A percentile compares a stretch with the other conserved stretches of the same genome.
Conservation (phyloP, 64 coral and sea anemone species). For the Pocillopora verrucosa region DNA sequence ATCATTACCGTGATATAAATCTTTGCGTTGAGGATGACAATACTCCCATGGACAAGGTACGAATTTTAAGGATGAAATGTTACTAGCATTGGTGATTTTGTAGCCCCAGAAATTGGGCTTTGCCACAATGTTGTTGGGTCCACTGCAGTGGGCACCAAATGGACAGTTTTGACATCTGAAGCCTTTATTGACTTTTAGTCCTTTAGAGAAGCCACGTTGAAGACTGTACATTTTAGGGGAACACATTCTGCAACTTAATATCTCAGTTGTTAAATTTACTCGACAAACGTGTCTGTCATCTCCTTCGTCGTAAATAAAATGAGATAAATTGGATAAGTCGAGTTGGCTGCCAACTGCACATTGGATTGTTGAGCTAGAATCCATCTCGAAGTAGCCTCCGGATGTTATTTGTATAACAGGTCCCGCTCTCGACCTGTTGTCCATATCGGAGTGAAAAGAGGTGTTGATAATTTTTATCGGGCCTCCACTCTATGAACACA, state of each 20-base stretch:
- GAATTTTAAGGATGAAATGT: constrained; percentile 11
- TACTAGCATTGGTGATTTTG: neutral
- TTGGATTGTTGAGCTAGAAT: constrained; percentile 8
- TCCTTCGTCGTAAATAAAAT: neutral
- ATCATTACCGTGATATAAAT: neutral
- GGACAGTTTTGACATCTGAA: constrained; percentile 41
- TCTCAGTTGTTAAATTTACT: constrained; percentile 26
- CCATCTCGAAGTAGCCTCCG: constrained; percentile 26
- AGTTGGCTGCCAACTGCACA: constrained; percentile 37
- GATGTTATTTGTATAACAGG: neutral
- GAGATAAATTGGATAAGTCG: constrained; percentile 8
- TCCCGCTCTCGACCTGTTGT: neutral
- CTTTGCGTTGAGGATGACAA: neutral
- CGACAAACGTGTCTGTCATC: neutral
- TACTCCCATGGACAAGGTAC: constrained; percentile 53
- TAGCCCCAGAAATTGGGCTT: constrained; percentile 64
- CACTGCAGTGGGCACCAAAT: constrained; percentile 48
- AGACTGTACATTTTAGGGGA: constrained; percentile 52
- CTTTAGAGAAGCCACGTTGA: constrained; percentile 32
- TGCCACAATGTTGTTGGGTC: constrained; percentile 29
- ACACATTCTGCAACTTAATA: constrained; percentile 40
- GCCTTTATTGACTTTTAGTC: neutral
- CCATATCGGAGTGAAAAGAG: neutral
- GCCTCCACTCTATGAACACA: constrained; percentile 8
- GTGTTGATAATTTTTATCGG: constrained; percentile 21